These are phyloP conservation scores for Lasioglossum baleicum DNA, from an alignment of 1,140 invertebrate species.

Conservation along the genomic window DNA sequence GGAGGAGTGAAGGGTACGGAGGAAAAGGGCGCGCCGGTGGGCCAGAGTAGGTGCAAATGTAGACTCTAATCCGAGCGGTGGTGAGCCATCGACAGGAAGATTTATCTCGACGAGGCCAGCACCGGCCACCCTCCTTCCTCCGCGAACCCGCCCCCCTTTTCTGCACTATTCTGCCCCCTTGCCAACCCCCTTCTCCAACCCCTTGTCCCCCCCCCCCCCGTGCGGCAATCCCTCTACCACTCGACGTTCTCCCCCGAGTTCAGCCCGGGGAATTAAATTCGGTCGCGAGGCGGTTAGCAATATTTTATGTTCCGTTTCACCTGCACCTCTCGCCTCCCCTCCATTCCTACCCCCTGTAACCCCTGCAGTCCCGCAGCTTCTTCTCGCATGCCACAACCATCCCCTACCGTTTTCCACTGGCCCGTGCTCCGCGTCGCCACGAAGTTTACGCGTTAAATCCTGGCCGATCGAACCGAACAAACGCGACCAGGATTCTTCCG, in stretches of 20 bases:
- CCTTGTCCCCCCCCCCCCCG: not conserved
- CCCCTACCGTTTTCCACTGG: not conserved
- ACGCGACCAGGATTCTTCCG: constrained; percentile 9
- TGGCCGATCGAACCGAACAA: constrained; percentile 24
- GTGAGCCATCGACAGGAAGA: constrained; percentile 74
- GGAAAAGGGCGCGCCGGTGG: constrained; percentile 4
- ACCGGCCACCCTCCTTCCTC: constrained; percentile 39
- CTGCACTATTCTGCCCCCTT: too few relatives aligned
- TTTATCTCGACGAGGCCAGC: constrained; percentile 68
- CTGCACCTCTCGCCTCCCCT: not conserved
- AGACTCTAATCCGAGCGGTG: constrained; percentile 71
- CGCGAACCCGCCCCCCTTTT: not conserved
- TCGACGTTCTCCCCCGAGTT: constrained; percentile 54
- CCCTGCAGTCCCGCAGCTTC: not conserved
- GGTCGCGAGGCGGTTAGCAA: constrained; percentile 59
- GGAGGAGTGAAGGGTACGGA: not conserved
- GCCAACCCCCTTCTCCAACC: too few relatives aligned
- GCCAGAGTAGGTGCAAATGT: constrained; percentile 69
- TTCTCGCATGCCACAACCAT: too few relatives aligned
- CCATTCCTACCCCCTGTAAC: not conserved
- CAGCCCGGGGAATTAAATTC: constrained; percentile 64
- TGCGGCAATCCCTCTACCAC: constrained; percentile 42
- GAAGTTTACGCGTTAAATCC: constrained; percentile 42
- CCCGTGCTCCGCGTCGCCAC: constrained; percentile 13
- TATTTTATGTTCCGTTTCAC: constrained; percentile 60